Base-by-base conservation (phyloP, 2,888 invertebrate genomes). In the Xiphydria camelus region DNA sequence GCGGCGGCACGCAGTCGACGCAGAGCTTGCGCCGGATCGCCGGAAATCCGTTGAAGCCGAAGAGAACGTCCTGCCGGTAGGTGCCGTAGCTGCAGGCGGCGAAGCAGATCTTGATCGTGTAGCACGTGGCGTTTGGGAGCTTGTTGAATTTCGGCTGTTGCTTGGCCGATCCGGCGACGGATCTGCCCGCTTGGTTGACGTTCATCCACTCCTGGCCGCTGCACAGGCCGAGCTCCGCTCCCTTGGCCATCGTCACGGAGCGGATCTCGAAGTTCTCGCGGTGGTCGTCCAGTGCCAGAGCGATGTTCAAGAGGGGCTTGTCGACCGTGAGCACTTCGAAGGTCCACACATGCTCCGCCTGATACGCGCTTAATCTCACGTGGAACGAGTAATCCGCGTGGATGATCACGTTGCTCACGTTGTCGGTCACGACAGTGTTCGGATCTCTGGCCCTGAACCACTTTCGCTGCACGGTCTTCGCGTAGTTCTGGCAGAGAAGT, bases 31-130 rank as follows among this genome's bases (percentile, higher is more conserved):
- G 82, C 4, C 85, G 82, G 3, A 87, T 66, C 15, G 83, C 78
- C 0, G 86, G 85, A 62, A 84, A 82, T 39, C 74, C 69, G 46
- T 74, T 70, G 63, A 88, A 86, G 71, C 88, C 89, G 70, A 90
- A 88, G 3, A 89, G 83, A 2, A 91, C 79, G 1, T 87, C 83
- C 71, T 91, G 90, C 2, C 87, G 81, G 70, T 89, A 91, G 2
- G 89, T 89, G 17, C 86, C 90, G 66, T 86, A 90, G 45, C 38
- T 38, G 3, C 36, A 25, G 0, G 56, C 48, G 4, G 20, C 35
- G 20, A 49, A 35, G 19, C 38, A 26, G 20, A 32, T 34, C 12
- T 47, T 35, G 36, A 44, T 36, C 18, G 32, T 44, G 31, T 44
- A 44, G 9, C 31, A 31, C 12, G 25, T 44, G 1, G 43, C 35